Conservation (phyloP, 2,888 invertebrate species). For the Drosophila atroscutellata region DNA sequence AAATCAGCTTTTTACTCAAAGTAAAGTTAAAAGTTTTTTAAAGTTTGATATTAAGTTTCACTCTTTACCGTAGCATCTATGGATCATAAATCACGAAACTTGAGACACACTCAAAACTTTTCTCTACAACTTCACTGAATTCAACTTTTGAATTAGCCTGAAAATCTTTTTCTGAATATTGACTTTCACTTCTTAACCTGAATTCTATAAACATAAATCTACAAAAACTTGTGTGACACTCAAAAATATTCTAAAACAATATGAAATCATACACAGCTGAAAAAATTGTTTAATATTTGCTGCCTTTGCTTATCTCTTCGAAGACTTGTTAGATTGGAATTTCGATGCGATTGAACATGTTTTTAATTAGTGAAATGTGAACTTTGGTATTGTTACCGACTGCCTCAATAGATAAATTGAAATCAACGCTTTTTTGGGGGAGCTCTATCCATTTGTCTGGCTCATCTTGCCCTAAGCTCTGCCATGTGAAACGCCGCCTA, state of each 20-base stretch:
- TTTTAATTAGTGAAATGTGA: slow-evolving; percentile 53
- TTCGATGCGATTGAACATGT: slow-evolving; percentile 32
- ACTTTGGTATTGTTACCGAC: slow-evolving; percentile 23
- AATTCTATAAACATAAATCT: slow-evolving; percentile 5
- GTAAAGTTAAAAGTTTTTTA: background rate
- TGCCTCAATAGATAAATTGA: slow-evolving; percentile 22
- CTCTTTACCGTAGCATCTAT: background rate
- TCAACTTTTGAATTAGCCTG: slow-evolving; percentile 7
- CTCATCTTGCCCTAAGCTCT: slow-evolving; percentile 31
- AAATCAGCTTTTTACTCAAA: background rate
- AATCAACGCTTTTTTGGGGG: slow-evolving; percentile 26
- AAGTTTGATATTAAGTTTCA: slow-evolving; percentile 11
- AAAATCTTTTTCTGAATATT: slow-evolving; percentile 2
- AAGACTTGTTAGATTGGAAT: slow-evolving; percentile 42
- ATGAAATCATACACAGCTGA: background rate
- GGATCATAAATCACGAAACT: slow-evolving; percentile 1
- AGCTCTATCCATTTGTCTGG: slow-evolving; percentile 25
- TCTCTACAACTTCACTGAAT: background rate
- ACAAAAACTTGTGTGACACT: background rate
- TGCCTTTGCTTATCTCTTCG: slow-evolving; percentile 15
- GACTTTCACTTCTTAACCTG: background rate
- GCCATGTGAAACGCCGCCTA: slow-evolving; percentile 22
- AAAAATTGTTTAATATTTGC: background rate
- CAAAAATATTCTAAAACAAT: background rate
- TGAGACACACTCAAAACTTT: background rate